These are phyloP conservation scores for Bombus affinis DNA, from an alignment of 1,140 invertebrate species.

Conservation along the genomic window DNA sequence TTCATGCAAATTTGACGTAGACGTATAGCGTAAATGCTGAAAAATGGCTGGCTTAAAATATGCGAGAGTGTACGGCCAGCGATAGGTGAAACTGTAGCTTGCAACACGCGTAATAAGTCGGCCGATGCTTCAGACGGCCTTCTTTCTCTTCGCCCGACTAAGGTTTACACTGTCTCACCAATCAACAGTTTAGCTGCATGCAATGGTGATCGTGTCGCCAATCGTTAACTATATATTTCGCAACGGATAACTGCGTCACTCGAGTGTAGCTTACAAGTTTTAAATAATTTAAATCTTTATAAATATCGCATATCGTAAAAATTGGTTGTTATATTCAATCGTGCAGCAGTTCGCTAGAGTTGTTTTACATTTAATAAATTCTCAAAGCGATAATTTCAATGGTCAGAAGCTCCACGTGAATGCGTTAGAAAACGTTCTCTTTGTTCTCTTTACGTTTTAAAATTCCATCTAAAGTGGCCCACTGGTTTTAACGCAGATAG, in stretches of 20 bases:
- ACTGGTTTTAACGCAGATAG: neutral
- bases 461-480: neutral
- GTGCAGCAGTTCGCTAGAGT: too few relatives aligned
- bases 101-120: constrained; percentile 72
- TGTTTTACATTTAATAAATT: too few relatives aligned
- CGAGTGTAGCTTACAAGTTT: too few relatives aligned
- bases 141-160: constrained; percentile 12
- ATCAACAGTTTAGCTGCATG: constrained; percentile 6
- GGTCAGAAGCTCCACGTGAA: fast-evolving
- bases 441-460: neutral
- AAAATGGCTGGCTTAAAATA: constrained; percentile 82
- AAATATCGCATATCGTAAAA: too few relatives aligned
- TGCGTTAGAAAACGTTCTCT: neutral
- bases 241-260: neutral
- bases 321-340: too few relatives aligned
- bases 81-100: constrained; percentile 75
- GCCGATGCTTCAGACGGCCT: constrained; percentile 66
- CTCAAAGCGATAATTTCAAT: neutral
- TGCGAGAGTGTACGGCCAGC: constrained; percentile 79
- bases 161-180: neutral
- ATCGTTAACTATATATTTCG: neutral
- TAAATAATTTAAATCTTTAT: too few relatives aligned
- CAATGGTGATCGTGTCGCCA: neutral
- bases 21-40: constrained; percentile 80
- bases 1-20: constrained; percentile 77